Evolutionary conservation across 2,888 invertebrate genomes (phyloP).

Genomic region (Heliconius sara): DNA sequence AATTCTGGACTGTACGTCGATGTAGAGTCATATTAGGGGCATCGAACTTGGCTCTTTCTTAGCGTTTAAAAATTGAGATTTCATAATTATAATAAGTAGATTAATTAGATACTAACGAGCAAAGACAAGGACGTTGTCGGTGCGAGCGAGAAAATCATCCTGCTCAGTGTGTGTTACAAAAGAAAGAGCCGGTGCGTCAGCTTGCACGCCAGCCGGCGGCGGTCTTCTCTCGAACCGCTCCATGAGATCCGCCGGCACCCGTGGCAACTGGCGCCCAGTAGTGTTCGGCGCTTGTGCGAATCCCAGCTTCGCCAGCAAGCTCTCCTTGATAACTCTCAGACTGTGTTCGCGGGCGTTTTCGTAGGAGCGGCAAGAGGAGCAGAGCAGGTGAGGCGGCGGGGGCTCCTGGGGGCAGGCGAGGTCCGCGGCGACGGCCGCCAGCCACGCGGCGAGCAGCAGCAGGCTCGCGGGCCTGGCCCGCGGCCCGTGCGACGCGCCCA

Average conservation of each 20-base stretch:
- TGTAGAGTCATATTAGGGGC: constrained; percentile 19
- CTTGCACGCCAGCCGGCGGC: constrained; percentile 84
- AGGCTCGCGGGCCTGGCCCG: constrained; percentile 84
- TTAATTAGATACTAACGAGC: constrained; percentile 83
- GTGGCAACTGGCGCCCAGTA: constrained; percentile 83
- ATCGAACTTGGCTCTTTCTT: constrained; percentile 57
- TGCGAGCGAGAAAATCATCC: constrained; percentile 87
- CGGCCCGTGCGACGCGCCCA: constrained; percentile 83
- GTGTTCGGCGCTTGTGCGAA: constrained; percentile 86
- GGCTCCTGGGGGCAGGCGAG: constrained; percentile 72
- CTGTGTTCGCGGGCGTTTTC: constrained; percentile 85
- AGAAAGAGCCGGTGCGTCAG: constrained; percentile 83
- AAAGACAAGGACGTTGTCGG: constrained; percentile 88
- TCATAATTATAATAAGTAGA: constrained; percentile 4
- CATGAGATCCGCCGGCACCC: constrained; percentile 84
- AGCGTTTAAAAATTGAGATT: neutral
- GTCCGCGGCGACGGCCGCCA: constrained; percentile 75
- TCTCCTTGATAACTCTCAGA: constrained; percentile 86
- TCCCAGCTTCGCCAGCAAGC: constrained; percentile 86
- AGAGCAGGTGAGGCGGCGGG: constrained; percentile 67
- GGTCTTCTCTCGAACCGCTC: constrained; percentile 79
- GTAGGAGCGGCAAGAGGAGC: constrained; percentile 82
- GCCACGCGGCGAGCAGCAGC: constrained; percentile 82
- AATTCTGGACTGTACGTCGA: neutral
- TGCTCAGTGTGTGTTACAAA: constrained; percentile 84